Conservation (phyloP, 2,797 vertebrate species). For the Pangasius sanitwongsei region DNA sequence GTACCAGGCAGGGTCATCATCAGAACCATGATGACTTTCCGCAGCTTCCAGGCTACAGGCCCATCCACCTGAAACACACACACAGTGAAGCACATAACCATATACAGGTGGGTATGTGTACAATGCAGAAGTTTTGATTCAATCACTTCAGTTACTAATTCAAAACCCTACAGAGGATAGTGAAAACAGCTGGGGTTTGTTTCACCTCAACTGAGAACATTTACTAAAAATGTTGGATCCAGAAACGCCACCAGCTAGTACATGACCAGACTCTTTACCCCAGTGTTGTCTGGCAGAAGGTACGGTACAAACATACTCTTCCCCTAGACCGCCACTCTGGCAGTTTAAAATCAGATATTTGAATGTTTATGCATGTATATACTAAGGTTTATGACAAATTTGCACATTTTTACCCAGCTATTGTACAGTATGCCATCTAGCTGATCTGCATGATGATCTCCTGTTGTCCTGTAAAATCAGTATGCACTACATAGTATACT, state of each 20-base stretch:
- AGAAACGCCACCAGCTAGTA: background rate
- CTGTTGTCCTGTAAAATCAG: background rate
- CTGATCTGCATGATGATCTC: background rate
- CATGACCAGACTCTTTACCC: background rate
- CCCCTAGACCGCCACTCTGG: background rate
- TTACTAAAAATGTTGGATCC: background rate
- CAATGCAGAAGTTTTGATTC: background rate
- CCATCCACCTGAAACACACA: conserved; percentile 67
- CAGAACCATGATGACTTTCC: conserved; percentile 72
- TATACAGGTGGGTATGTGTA: background rate
- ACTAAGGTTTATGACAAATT: background rate
- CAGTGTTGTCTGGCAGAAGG: background rate
- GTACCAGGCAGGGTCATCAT: conserved; percentile 79
- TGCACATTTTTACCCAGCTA: background rate
- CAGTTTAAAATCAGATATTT: background rate
- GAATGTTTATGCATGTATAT: background rate
- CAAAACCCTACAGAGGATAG: background rate
- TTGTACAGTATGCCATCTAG: background rate
- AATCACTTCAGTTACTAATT: background rate
- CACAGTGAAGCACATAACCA: background rate
- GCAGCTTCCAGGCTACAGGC: conserved; percentile 59
- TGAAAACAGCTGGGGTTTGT: background rate
- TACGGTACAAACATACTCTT: background rate
- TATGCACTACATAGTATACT: background rate
- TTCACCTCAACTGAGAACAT: background rate